Conservation (phyloP, 2,797 vertebrate genomes). For the Heteromormyrus szaboi region DNA sequence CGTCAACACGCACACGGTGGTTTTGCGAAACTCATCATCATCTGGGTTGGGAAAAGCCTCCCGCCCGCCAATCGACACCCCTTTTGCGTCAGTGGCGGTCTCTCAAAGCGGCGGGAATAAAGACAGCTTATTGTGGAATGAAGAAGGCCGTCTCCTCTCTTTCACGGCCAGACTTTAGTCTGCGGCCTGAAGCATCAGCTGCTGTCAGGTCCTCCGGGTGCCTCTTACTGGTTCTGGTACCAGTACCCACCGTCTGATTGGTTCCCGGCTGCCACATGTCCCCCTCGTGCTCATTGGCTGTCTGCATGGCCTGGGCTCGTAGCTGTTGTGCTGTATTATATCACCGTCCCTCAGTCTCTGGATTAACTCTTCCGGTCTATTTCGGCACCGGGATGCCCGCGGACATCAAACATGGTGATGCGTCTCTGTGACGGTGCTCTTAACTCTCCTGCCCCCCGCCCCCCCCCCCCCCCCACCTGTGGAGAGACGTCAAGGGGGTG, state of each 20-base stretch:
- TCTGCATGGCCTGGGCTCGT: background rate
- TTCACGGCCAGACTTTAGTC: background rate
- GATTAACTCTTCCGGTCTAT: background rate
- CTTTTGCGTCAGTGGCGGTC: constrained; percentile 55
- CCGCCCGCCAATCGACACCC: constrained; percentile 44
- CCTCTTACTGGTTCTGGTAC: background rate
- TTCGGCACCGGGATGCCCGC: background rate
- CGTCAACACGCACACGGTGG: constrained; percentile 52
- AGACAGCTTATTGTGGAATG: constrained; percentile 41
- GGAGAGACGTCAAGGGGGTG: background rate
- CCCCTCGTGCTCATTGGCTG: background rate
- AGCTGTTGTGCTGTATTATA: background rate
- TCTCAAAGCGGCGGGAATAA: constrained; percentile 53
- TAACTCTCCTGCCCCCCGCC: background rate
- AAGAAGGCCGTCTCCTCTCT: constrained; percentile 25
- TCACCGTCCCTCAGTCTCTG: background rate
- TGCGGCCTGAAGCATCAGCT: background rate
- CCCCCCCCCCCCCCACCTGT: background rate
- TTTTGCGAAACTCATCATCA: constrained; percentile 45
- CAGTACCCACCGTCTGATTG: background rate
- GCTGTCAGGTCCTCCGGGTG: background rate
- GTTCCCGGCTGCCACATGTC: background rate
- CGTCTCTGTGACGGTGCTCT: background rate
- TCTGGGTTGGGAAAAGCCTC: background rate
- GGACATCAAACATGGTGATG: background rate